Evolutionary conservation across 2,797 vertebrate genomes (phyloP).

Genomic region (Columba guinea): DNA sequence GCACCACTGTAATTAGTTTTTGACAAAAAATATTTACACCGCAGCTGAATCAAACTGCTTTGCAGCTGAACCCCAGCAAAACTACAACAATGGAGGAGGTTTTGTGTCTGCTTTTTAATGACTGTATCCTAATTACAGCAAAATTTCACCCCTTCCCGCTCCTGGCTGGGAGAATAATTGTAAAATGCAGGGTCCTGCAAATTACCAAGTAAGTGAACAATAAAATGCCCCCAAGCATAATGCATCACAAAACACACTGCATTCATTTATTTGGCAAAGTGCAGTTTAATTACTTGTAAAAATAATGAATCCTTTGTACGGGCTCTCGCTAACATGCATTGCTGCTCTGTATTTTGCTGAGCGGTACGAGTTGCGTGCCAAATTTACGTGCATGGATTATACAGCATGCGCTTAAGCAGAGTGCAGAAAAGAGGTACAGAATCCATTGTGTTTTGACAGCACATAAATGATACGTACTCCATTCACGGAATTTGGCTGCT

Average conservation of each 20-base stretch:
- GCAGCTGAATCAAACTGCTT: constrained; percentile 3
- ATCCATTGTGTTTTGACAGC: constrained; percentile 26
- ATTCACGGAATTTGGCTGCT: neutral
- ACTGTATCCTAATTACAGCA: constrained; percentile 16
- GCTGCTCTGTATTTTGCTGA: constrained; percentile 58
- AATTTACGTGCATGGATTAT: constrained; percentile 12
- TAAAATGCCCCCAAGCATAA: constrained; percentile 29
- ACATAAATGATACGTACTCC: neutral
- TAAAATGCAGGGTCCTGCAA: constrained; percentile 4
- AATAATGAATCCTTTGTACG: constrained; percentile 57
- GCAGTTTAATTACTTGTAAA: constrained; percentile 61
- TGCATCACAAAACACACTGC: constrained; percentile 17
- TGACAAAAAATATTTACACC: constrained; percentile 44
- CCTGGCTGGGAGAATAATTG: neutral
- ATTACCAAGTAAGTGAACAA: constrained; percentile 50
- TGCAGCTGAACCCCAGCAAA: neutral
- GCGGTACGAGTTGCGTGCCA: neutral
- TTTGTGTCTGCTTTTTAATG: constrained; percentile 22
- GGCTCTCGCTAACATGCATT: constrained; percentile 8
- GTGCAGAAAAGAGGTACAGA: neutral
- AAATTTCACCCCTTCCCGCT: constrained; percentile 14
- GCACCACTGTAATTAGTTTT: neutral
- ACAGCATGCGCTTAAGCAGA: neutral
- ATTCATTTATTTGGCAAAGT: constrained; percentile 24
- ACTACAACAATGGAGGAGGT: neutral